A percentile compares a stretch with the other conserved stretches of the same genome.
Conservation (phyloP, 2,888 invertebrate species). For the Seira sanloemensis region DNA sequence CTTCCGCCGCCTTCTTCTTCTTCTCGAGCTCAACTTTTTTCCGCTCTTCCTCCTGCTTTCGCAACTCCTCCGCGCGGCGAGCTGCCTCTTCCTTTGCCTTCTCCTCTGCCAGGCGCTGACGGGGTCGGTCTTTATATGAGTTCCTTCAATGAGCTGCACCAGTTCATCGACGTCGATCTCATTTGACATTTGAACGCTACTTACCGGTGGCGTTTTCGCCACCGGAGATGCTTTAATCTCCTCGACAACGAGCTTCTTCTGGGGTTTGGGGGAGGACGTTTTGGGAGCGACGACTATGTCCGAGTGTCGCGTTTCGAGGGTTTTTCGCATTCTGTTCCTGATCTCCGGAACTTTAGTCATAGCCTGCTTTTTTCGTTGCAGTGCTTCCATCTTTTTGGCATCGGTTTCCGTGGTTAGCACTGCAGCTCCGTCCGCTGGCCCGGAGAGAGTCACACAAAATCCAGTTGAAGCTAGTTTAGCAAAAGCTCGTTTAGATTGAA, state of each 20-base stretch:
- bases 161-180: slow-evolving; percentile 67
- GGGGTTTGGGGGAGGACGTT: background rate
- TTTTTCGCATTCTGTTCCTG: slow-evolving; percentile 28
- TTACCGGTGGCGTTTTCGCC: background rate
- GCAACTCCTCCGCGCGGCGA: slow-evolving; percentile 89
- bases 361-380: background rate
- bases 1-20: slow-evolving; percentile 37
- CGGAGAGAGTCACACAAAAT: slow-evolving; percentile 43
- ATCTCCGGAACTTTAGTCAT: slow-evolving; percentile 33
- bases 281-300: background rate
- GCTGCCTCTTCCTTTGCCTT: slow-evolving; percentile 83
- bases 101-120: too few species aligned
- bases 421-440: slow-evolving; percentile 25
- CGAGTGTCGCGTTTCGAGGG: slow-evolving; percentile 7
- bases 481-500: slow-evolving; percentile 43
- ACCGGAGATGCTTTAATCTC: slow-evolving; percentile 14
- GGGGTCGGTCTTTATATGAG: slow-evolving; percentile 44
- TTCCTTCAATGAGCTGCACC: slow-evolving; percentile 69
- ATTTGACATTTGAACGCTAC: background rate
- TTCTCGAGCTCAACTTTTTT: slow-evolving; percentile 48
- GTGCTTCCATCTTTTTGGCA: background rate
- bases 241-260: background rate
- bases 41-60: slow-evolving; percentile 83
- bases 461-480: slow-evolving; percentile 44
- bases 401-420: slow-evolving; percentile 21